phyloP scores from a whole-genome alignment of 2,888 invertebrate species.

The Apamea anceps region DNA sequence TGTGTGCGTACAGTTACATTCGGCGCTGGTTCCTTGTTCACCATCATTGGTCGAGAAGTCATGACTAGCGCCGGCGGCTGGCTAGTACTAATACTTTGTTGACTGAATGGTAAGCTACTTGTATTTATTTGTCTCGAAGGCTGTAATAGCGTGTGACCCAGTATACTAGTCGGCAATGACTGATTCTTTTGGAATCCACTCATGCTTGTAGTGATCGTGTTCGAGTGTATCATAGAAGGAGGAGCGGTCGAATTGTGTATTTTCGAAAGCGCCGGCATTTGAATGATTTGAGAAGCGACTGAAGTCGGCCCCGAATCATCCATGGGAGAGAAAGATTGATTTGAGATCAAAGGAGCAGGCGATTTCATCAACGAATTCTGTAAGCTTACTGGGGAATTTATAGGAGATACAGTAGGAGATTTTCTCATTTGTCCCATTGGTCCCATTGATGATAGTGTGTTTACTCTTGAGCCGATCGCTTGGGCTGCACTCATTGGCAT shows the following conservation, averaged over 20 bases:
- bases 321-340: conserved; percentile 76
- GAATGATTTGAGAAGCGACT: conserved; percentile 84
- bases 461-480: conserved; percentile 83
- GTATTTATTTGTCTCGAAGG: conserved; percentile 84
- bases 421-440: conserved; percentile 85
- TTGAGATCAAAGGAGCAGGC: conserved; percentile 83
- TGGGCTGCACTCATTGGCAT: conserved; percentile 84
- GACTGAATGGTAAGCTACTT: conserved; percentile 81
- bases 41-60: conserved; percentile 86
- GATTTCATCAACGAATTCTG: conserved; percentile 85
- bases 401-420: conserved; percentile 87
- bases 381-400: conserved; percentile 83
- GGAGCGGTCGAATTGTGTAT: conserved; percentile 81
- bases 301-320: conserved; percentile 79
- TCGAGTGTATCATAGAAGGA: conserved; percentile 83
- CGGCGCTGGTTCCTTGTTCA: conserved; percentile 84
- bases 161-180: conserved; percentile 85
- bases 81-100: conserved; percentile 87
- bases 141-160: conserved; percentile 87
- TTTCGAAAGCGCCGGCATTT: conserved; percentile 89
- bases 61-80: conserved; percentile 89
- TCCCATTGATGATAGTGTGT: conserved; percentile 82
- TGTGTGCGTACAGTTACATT: conserved; percentile 88
- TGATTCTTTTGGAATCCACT: conserved; percentile 83
- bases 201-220: conserved; percentile 83